phyloP scores from a whole-genome alignment of 2,888 invertebrate species.

The Phytoseiulus persimilis region DNA sequence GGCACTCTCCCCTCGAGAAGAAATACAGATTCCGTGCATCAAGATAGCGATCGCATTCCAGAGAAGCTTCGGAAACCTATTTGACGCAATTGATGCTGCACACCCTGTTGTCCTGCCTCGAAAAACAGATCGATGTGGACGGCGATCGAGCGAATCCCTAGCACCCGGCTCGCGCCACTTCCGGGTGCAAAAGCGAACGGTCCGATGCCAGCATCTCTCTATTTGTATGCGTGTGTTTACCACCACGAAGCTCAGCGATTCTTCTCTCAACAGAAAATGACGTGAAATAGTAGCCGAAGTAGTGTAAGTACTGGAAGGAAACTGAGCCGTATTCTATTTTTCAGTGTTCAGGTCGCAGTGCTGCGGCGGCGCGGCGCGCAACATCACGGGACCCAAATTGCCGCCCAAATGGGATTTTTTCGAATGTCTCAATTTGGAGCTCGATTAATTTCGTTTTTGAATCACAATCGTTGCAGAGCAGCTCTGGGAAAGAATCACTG shows the following conservation, averaged over 20 bases:
- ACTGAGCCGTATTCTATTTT: constrained; percentile 24
- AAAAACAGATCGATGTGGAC: too few species aligned
- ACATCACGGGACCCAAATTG: background rate
- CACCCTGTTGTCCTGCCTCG: too few species aligned
- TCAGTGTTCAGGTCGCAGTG: background rate
- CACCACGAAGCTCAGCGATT: constrained; percentile 25
- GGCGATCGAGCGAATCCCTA: too few species aligned
- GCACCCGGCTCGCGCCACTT: background rate
- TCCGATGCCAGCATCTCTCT: background rate
- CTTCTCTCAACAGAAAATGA: constrained; percentile 32
- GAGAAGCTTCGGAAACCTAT: too few species aligned
- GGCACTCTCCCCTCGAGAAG: too few species aligned
- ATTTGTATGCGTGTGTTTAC: constrained; percentile 37
- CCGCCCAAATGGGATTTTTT: background rate
- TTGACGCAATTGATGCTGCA: too few species aligned
- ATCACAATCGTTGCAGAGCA: background rate
- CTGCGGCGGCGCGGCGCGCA: background rate
- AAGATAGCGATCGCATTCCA: too few species aligned
- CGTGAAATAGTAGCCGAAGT: constrained; percentile 28
- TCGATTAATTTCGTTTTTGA: background rate
- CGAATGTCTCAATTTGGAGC: background rate
- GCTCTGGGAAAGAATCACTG: background rate
- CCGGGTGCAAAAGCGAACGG: background rate
- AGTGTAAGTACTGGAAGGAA: background rate
- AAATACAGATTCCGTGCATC: too few species aligned